Base-by-base conservation (phyloP, 1,140 invertebrate species). In the Drosophila nasuta region DNA sequence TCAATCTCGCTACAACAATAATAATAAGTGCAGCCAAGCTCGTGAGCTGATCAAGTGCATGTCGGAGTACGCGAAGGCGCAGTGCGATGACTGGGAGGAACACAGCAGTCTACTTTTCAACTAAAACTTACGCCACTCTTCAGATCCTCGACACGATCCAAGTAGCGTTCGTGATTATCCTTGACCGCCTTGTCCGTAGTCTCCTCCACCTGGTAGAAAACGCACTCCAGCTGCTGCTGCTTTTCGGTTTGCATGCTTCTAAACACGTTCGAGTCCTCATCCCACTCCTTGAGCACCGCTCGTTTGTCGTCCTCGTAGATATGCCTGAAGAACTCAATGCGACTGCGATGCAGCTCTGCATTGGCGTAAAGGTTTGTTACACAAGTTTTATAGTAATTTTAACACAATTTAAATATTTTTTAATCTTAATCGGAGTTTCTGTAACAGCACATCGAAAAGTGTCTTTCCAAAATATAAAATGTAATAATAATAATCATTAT, bases 51-150 rank as follows among this genome's bases (percentile, higher is more conserved):
- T 94, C 54, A 91, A 93, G 46, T 94, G 94, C 73, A 89, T 94
- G 69, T 93, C 94, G 0, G 93, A 94, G 66, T 94, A 94, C 66
- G 94, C 93, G 0, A 92, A 93, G 79, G 92, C 93, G 0, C 94
- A 94, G 70, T 94, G 94, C 82, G 94, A 94, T 45, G 94, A 94
- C 64, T 94, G 93, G 94, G 92, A 94, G 71, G 92, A 94, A 56
- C 83, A 93, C 17, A 59, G 65, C n/a, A 88, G 51, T 52, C 33
- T 91, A 49, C 25, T 91, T 1, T 90, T 90, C 38, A 91, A 69
- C 30, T 90, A 72, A 72, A 28, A 72, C 81, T 79, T 81, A 94
- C 94, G 72, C 93, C 93, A 62, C 94, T 92, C 43, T 93, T 93
- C 0, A 93, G 75, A 71, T 94, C 93, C 81, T 94, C 91, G 13